Conservation (phyloP, 2,113 vertebrate species). For the Plectropomus leopardus region DNA sequence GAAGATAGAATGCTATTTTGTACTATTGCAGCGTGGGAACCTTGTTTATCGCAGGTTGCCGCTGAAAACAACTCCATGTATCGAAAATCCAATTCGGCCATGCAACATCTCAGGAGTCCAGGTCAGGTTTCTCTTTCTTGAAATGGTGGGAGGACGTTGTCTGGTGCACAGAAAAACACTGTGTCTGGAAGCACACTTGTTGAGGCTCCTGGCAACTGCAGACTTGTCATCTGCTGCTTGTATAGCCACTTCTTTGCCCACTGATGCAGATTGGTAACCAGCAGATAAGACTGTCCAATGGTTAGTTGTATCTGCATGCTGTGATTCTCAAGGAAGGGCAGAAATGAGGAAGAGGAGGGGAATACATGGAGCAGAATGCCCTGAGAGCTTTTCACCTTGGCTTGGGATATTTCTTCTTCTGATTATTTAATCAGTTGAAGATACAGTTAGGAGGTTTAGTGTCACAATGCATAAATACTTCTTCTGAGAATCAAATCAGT, state of each 20-base stretch:
- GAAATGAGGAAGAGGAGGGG: not conserved
- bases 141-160: slow-evolving; percentile 2
- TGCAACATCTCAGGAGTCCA: slow-evolving; percentile 13
- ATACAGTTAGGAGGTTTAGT: slow-evolving; percentile 4
- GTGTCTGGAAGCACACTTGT: slow-evolving; percentile 21
- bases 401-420: not conserved
- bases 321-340: slow-evolving; percentile 2
- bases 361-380: not conserved
- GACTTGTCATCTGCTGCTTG: slow-evolving; percentile 9
- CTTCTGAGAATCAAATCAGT: not conserved
- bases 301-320: slow-evolving; percentile 33
- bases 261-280: slow-evolving; percentile 24
- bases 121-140: not conserved
- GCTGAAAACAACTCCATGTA: not conserved
- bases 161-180: not conserved
- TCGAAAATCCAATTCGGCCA: not conserved
- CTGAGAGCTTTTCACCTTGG: not conserved
- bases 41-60: slow-evolving; percentile 1
- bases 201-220: slow-evolving; percentile 28
- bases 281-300: slow-evolving; percentile 6
- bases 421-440: not conserved
- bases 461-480: not conserved
- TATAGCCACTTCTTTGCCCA: slow-evolving; percentile 24
- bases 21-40: not conserved
- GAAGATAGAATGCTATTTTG: slow-evolving; percentile 4